phyloP scores from a whole-genome alignment of 2,113 vertebrate genomes.

The Indri indri region DNA sequence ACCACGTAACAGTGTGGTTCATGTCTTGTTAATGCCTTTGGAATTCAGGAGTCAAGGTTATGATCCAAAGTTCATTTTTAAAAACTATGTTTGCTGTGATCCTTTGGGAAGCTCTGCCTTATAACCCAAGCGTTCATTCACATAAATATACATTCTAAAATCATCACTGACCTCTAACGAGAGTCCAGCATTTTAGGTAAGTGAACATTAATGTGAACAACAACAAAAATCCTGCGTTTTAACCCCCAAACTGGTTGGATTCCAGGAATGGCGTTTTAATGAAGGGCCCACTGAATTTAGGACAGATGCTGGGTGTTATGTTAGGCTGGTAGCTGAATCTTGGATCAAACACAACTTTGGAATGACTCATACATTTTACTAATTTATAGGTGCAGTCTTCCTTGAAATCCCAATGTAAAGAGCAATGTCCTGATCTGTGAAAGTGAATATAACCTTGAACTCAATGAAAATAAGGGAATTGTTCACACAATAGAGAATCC shows the following conservation, averaged over 20 bases:
- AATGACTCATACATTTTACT: constrained; percentile 86
- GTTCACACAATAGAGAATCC: constrained; percentile 28
- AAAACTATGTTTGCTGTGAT: not conserved
- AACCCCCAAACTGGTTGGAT: constrained; percentile 72
- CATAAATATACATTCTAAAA: constrained; percentile 8
- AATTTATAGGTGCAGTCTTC: constrained; percentile 85
- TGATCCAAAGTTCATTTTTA: constrained; percentile 23
- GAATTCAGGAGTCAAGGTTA: not conserved
- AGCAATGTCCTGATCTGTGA: constrained; percentile 52
- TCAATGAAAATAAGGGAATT: constrained; percentile 72
- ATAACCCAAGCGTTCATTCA: constrained; percentile 31
- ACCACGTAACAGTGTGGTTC: not conserved
- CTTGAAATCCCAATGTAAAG: constrained; percentile 83
- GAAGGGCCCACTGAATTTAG: constrained; percentile 63
- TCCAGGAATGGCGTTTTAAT: constrained; percentile 77
- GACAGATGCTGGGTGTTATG: constrained; percentile 81
- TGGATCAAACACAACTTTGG: constrained; percentile 79
- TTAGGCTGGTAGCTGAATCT: constrained; percentile 78
- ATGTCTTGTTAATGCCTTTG: constrained; percentile 39
- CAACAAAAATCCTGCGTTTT: constrained; percentile 76
- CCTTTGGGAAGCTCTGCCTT: constrained; percentile 10
- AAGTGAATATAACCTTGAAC: constrained; percentile 78
- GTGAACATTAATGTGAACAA: constrained; percentile 39
- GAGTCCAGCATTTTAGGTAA: constrained; percentile 69
- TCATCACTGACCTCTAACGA: constrained; percentile 59